A percentile compares a stretch with the other conserved stretches of the same genome.
These are phyloP conservation scores for Amblyteles armatorius DNA, from an alignment of 2,888 invertebrate species.

Conservation along the genomic window DNA sequence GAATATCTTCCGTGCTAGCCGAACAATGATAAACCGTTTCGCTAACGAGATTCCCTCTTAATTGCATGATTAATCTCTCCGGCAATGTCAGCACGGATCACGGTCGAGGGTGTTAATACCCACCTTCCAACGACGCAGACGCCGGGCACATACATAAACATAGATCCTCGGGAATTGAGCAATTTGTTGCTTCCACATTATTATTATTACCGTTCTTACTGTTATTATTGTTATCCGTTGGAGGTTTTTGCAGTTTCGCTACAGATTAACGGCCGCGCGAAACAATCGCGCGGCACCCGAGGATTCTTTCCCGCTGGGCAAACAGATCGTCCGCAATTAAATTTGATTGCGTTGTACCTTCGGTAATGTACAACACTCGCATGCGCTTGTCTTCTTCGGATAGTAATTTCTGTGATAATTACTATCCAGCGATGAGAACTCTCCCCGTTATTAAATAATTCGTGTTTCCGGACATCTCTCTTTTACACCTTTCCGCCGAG, in stretches of 20 bases:
- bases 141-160: neutral
- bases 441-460: slow-evolving; percentile 29
- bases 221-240: neutral
- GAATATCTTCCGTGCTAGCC: slow-evolving; percentile 13
- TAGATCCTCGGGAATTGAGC: slow-evolving; percentile 17
- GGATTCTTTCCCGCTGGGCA: slow-evolving; percentile 35
- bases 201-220: slow-evolving; percentile 29
- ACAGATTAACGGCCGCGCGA: neutral
- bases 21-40: slow-evolving; percentile 64
- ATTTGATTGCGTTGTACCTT: slow-evolving; percentile 29
- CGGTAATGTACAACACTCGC: neutral
- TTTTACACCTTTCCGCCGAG: slow-evolving; percentile 5
- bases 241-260: slow-evolving; percentile 15
- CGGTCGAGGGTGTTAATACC: slow-evolving; percentile 19
- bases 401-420: slow-evolving; percentile 31
- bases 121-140: neutral
- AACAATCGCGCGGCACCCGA: slow-evolving; percentile 1
- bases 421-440: slow-evolving; percentile 15
- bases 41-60: slow-evolving; percentile 63
- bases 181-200: slow-evolving; percentile 40
- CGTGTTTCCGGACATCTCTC: neutral
- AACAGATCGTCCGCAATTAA: slow-evolving; percentile 46
- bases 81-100: slow-evolving; percentile 50
- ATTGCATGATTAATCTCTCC: slow-evolving; percentile 62
- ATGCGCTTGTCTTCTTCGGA: neutral